A percentile compares a stretch with the other conserved stretches of the same genome.
phyloP scores from a whole-genome alignment of 1,140 invertebrate species.

The Aphidius ervi region DNA sequence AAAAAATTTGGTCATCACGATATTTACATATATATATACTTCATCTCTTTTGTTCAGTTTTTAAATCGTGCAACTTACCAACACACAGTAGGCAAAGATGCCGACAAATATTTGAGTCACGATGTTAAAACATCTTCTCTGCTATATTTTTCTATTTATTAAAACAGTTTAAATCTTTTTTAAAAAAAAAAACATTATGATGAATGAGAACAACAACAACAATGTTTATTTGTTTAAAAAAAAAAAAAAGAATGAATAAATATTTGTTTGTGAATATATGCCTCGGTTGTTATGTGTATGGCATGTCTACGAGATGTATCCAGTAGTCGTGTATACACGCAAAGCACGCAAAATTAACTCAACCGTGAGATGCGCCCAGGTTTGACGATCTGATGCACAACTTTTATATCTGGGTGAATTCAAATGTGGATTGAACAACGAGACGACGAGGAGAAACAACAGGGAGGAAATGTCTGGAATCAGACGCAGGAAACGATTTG shows the following conservation, averaged over 20 bases:
- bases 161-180: background rate
- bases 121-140: no score
- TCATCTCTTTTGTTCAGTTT: no score
- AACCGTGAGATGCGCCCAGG: conserved; percentile 34
- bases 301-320: background rate
- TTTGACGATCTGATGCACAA: conserved; percentile 14
- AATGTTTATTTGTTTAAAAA: background rate
- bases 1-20: no score
- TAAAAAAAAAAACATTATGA: background rate
- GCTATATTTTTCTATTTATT: no score
- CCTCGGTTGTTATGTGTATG: background rate
- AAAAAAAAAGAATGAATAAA: background rate
- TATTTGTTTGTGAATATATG: no score
- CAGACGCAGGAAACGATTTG: conserved; percentile 39
- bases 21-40: no score
- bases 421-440: conserved; percentile 25
- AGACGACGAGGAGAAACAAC: no score
- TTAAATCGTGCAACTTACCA: no score
- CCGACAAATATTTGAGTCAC: no score
- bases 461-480: conserved; percentile 15
- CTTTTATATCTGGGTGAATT: conserved; percentile 25
- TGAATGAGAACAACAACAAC: background rate
- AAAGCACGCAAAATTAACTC: conserved; percentile 28
- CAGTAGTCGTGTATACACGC: conserved; percentile 1
- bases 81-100: no score